These are phyloP conservation scores for Bufotes viridis DNA, from an alignment of 2,797 vertebrate species.

Conservation along the genomic window DNA sequence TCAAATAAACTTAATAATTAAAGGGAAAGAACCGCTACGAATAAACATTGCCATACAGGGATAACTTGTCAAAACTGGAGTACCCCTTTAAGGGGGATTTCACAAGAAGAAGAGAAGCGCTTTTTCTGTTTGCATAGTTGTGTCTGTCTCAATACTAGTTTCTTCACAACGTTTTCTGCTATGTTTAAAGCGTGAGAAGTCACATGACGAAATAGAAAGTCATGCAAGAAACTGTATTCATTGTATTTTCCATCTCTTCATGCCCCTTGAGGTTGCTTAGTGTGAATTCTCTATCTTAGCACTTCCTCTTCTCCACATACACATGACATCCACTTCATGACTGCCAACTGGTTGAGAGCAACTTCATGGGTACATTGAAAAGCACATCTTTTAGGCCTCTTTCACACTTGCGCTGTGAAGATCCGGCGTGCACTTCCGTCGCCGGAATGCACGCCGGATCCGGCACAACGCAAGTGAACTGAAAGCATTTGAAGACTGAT, in stretches of 20 bases:
- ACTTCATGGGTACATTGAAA: no score
- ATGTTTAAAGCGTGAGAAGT: neutral
- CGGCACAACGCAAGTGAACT: no score
- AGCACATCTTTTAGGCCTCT: no score
- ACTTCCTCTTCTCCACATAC: neutral
- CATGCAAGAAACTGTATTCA: neutral
- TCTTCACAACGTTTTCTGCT: neutral
- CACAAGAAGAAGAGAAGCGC: neutral
- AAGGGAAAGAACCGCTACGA: no score
- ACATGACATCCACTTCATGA: neutral
- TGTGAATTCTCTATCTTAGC: neutral
- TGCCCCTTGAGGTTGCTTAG: neutral
- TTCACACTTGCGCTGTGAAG: no score
- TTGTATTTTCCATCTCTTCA: neutral
- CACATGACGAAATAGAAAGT: neutral
- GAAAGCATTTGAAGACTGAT: no score
- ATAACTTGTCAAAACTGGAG: no score
- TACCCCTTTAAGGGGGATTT: neutral
- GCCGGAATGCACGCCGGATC: rapidly evolving
- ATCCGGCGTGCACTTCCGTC: no score
- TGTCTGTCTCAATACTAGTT: neutral
- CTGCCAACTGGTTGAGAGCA: neutral
- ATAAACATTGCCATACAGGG: no score
- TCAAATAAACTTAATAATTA: no score
- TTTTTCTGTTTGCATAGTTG: neutral